Conservation (phyloP, 2,113 vertebrate genomes). For the Hypanus sabinus region DNA sequence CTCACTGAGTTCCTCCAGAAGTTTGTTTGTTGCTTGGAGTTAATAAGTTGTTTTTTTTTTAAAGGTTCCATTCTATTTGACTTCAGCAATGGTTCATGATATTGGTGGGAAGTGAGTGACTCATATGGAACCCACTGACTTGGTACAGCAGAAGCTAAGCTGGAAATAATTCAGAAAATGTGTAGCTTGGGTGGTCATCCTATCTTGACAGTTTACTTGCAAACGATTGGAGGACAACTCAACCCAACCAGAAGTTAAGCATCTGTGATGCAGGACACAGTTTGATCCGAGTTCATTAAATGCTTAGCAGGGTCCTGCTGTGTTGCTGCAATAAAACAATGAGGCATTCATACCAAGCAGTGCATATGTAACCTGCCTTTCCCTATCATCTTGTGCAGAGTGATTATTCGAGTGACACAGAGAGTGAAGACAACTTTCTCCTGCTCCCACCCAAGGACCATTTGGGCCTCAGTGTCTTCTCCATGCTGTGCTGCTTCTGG, state of each 20-base stretch:
- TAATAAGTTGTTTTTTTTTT: not conserved
- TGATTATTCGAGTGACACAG: slow-evolving; percentile 82
- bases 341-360: not conserved
- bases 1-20: too few relatives aligned
- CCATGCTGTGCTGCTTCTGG: slow-evolving; percentile 97
- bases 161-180: too few relatives aligned
- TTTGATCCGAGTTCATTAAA: too few relatives aligned
- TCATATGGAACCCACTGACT: not conserved
- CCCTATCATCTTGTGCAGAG: slow-evolving; percentile 60
- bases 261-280: not conserved
- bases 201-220: too few relatives aligned
- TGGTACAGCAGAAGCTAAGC: not conserved
- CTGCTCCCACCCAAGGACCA: slow-evolving; percentile 84
- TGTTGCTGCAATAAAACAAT: not conserved
- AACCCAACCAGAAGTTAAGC: too few relatives aligned
- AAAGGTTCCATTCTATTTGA: not conserved
- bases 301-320: not conserved
- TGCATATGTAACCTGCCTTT: slow-evolving; percentile 6
- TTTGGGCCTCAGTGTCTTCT: slow-evolving; percentile 87
- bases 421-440: slow-evolving; percentile 87
- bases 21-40: not conserved
- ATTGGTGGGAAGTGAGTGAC: not conserved
- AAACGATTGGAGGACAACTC: too few relatives aligned
- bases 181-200: too few relatives aligned
- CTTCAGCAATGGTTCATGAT: not conserved